Percentiles rank a stretch among this genome's conserved stretches.
phyloP scores from a whole-genome alignment of 1,140 invertebrate genomes.

The Eueides isabella region DNA sequence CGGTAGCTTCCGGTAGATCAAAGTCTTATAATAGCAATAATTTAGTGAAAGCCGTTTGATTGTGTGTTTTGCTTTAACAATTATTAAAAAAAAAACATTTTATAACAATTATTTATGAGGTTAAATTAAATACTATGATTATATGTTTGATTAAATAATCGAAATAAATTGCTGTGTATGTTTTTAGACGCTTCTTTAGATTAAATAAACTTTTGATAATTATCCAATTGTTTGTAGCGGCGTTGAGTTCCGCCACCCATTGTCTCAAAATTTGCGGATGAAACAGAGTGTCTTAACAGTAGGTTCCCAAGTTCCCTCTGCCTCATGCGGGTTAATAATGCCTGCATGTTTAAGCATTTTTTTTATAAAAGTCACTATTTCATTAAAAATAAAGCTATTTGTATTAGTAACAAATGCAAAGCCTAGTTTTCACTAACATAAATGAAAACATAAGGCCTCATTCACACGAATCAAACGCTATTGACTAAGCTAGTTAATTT shows the following conservation, averaged over 20 bases:
- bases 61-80: slow-evolving; percentile 11
- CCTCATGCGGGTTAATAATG: no score
- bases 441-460: slow-evolving; percentile 45
- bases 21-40: slow-evolving; percentile 19
- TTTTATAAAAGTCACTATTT: background rate
- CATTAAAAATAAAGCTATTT: background rate
- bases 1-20: background rate
- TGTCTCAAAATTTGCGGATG: no score
- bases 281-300: no score
- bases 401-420: slow-evolving; percentile 1
- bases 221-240: no score
- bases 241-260: no score
- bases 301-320: no score
- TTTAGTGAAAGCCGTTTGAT: slow-evolving; percentile 29
- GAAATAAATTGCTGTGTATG: no score
- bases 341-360: no score
- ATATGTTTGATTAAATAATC: no score
- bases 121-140: background rate
- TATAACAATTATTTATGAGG: no score
- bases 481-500: slow-evolving; percentile 23
- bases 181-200: no score
- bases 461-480: slow-evolving; percentile 39
- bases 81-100: slow-evolving; percentile 14
- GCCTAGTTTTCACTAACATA: slow-evolving; percentile 48
- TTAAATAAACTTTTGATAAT: no score